A percentile compares a stretch with the other conserved stretches of the same genome.
Evolutionary conservation across 2,888 invertebrate genomes (phyloP).

Genomic region (Elegia similella): DNA sequence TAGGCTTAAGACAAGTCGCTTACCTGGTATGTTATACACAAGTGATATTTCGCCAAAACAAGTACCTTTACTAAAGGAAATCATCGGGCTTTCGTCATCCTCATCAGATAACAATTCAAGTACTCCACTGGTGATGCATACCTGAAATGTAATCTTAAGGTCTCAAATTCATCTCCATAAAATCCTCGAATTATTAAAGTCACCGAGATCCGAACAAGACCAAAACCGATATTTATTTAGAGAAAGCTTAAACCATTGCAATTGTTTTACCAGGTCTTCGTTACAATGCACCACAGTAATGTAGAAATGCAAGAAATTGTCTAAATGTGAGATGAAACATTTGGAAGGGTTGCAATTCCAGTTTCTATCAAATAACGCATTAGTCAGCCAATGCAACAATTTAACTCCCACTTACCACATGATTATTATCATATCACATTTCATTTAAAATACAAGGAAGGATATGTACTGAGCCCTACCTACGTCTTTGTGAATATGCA

Average conservation of each 20-base stretch:
- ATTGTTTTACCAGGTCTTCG: no score
- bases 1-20: background rate
- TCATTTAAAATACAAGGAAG: slow-evolving; percentile 5
- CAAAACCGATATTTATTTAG: no score
- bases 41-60: slow-evolving; percentile 79
- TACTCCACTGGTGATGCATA: slow-evolving; percentile 74
- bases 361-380: no score
- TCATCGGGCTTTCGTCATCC: slow-evolving; percentile 78
- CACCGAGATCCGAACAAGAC: no score
- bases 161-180: no score
- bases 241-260: no score
- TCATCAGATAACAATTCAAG: slow-evolving; percentile 76
- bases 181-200: no score
- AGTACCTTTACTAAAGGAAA: slow-evolving; percentile 74
- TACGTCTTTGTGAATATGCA: background rate
- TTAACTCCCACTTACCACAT: background rate
- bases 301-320: no score
- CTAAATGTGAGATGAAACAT: no score
- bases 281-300: no score
- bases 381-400: no score
- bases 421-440: slow-evolving; percentile 1
- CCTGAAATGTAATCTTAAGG: slow-evolving; percentile 42
- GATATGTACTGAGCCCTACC: background rate
- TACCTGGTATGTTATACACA: slow-evolving; percentile 73
- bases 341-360: no score